Evolutionary conservation across 2,888 invertebrate genomes (phyloP), one percentile per base, ranked within the genome.

Genomic region (Drosophila testacea): DNA sequence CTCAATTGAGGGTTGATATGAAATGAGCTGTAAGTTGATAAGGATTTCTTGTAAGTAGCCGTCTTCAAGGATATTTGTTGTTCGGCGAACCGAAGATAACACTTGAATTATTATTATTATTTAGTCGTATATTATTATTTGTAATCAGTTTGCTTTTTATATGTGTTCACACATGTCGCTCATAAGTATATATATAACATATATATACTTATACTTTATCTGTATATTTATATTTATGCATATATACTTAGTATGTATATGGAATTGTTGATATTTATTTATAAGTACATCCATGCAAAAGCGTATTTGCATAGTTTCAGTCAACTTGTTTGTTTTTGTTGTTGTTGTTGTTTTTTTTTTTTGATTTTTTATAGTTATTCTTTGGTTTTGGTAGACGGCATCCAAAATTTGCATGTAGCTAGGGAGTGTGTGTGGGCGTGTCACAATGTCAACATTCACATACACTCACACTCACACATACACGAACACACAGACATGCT

Each of bases 381-480:
- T 64, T 74, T 73, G 75, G 66, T 60, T 79, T 72, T 75, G 65
- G 56, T 74, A 72, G 75, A 78, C 79, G 79, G 75, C 63, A 74
- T 69, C 56, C 64, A 48, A 79, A 77, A 64, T 64, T 52, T 52
- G 28, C 39, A 52, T 62, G 60, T 67, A 61, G 67, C 27, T 46
- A 6, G 22, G 36, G 6, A 4, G 27, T 60, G 46, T 39, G 38
- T 39, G 38, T 16, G 41, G 22, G 39, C 42, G 36, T 76, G 73
- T 48, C 64, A 64, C 57, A 73, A 61, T 76, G 75, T 73, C 73
- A 77, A 73, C 77, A 77, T 34, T 44, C n/a, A 39, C 42, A 60
- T 50, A 66, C 62, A 62, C 34, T 56, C n/a, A 52, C 50, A 56
- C 30, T 13, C 54, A 59, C 36, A 22, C 30, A 38, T 47, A 60